Percentiles rank a stretch among this genome's conserved stretches.
Conservation (phyloP, 2,888 invertebrate species). For the Morpho helenor region DNA sequence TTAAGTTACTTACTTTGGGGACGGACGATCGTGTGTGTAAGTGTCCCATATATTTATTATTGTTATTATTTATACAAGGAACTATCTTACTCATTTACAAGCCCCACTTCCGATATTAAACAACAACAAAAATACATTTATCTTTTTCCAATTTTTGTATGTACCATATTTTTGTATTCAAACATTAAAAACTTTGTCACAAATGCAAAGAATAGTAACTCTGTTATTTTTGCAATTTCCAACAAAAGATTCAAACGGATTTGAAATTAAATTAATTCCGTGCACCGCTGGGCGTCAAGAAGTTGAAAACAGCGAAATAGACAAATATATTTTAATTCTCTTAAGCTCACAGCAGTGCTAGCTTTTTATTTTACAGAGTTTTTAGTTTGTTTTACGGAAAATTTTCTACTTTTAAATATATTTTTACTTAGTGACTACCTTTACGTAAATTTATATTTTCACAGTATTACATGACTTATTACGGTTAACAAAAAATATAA, state of each 20-base stretch:
- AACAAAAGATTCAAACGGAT: conserved; percentile 24
- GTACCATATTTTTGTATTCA: background rate
- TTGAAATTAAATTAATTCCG: conserved; percentile 27
- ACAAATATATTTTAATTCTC: conserved; percentile 27
- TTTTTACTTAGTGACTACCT: no score
- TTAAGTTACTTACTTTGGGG: no score
- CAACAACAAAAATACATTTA: no score
- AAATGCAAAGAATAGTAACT: background rate
- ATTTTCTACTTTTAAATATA: background rate
- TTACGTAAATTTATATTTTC: no score
- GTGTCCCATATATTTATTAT: no score
- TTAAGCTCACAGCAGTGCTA: conserved; percentile 17
- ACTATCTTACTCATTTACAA: no score
- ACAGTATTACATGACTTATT: no score
- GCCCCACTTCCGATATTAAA: no score
- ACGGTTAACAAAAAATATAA: no score
- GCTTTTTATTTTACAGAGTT: conserved; percentile 17
- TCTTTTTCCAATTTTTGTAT: background rate
- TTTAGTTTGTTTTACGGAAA: conserved; percentile 10
- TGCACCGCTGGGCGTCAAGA: conserved; percentile 23
- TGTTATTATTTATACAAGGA: no score
- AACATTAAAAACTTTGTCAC: background rate
- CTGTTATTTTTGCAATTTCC: conserved; percentile 10
- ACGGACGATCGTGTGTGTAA: no score
- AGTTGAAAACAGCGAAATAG: conserved; percentile 23